Base-by-base conservation (phyloP, 2,888 invertebrate species). In the Drosophila melanosoma region DNA sequence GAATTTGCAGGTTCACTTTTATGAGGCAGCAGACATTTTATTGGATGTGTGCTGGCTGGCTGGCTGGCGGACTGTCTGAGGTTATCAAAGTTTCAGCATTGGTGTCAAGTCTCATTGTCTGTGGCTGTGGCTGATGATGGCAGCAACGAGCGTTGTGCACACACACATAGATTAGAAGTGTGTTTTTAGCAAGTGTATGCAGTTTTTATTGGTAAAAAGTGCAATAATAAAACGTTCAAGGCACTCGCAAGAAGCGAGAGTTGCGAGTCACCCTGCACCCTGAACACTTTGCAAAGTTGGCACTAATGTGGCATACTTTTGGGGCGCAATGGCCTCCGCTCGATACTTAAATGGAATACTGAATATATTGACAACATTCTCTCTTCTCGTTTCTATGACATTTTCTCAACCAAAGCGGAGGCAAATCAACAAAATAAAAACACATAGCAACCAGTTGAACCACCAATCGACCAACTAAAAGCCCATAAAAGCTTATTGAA, bases 171-270 rank as follows among this genome's bases (percentile, higher is more conserved):
- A 38, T 17, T n/a, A 38, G 17, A 4, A 38, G 38, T 15, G 40
- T 45, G 29, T 58, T 58, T 38, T 38, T 38, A 38, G 58, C 42
- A 32, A 57, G 63, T 53, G 65, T 67, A 58, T 74, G 69, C 60
- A 69, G 77, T 78, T 83, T 84, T 86, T 88, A 88, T 83, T 78
- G 83, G 83, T 83, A 68, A 88, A 88, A 84, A 84, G 89, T 88
- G 83, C 83, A 84, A 84, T 84, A 87, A 84, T 88, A 84, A 84
- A 84, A 86, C 89, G 89, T 84, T 88, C 89, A 84, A 78, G 89
- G 83, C 78, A 66, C 59, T 72, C 74, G 38, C 70, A 72, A 58
- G 64, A 68, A 65, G 75, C 65, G 61, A 58, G 38, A 29, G 45
- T 20, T 20, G 38, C 17, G 51, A 17, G 20, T n/a, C 51, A 11